Base-by-base conservation (phyloP, 2,797 vertebrate species). In the Spheniscus humboldti region DNA sequence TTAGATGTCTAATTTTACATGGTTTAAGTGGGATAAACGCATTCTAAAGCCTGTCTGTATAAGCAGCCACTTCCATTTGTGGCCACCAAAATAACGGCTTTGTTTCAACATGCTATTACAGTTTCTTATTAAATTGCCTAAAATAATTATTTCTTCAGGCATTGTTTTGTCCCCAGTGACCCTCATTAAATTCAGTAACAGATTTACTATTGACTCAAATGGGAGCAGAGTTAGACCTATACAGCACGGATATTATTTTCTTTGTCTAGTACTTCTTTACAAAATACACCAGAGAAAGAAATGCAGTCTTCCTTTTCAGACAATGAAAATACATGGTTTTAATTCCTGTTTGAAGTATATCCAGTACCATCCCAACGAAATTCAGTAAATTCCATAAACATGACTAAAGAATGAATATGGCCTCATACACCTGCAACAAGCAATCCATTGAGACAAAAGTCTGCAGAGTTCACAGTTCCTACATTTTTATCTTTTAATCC, bases 81-180 rank as follows among this genome's bases (percentile, higher is more conserved):
- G 13, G 35, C 14, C 50, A 73, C 18, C 39, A 92, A 89, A 88
- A 80, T n/a, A 92, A 94, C 59, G 67, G 48, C 18, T 92, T 80
- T 63, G 12, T 66, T 95, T 88, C 72, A 48, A 63, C 6, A 10
- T 10, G 31, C 59, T 93, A 74, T 74, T 90, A 47, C 31, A 20
- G 19, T 74, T 94, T 91, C 78, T 88, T 91, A 95, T 86, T 94
- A 94, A 91, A 95, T 71, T 76, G 59, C 35, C 39, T 77, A 71
- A 88, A 91, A 71, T 71, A 79, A 76, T 69, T 67, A 8, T 47
- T 86, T 94, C 82, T 76, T 33, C 60, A 90, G 56, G 60, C 60
- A 64, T 48, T 68, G n/a, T 91, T 96, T 92, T 87, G 20, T 75
- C 92, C 50, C 89, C 35, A 30, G 50, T 80, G 82, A 91, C 57